Percentiles rank a stretch among this genome's conserved stretches.
These are phyloP conservation scores for Trichopria drosophilae DNA, from an alignment of 2,888 invertebrate genomes.

Conservation along the genomic window DNA sequence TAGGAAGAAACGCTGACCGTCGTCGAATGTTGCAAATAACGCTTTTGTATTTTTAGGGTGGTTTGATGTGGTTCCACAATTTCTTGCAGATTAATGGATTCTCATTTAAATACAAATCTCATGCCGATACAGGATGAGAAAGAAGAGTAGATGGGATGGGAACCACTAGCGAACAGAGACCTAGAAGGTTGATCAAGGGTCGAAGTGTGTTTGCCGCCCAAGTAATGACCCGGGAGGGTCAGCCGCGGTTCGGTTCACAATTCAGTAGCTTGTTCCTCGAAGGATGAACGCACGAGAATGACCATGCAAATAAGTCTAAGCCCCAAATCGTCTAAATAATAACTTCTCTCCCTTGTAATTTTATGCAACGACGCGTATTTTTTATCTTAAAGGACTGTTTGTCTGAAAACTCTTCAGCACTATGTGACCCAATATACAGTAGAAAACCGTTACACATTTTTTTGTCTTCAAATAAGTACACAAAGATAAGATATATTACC, in stretches of 20 bases:
- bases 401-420: too few species aligned
- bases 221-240: conserved; percentile 57
- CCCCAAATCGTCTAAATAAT: conserved; percentile 28
- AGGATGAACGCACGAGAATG: conserved; percentile 51
- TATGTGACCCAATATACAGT: too few species aligned
- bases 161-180: conserved; percentile 6
- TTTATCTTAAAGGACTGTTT: too few species aligned
- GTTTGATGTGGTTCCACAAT: too few species aligned
- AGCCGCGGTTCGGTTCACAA: conserved; percentile 33
- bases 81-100: conserved; percentile 55
- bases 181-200: conserved; percentile 48
- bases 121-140: conserved; percentile 51
- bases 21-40: conserved; percentile 39
- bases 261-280: conserved; percentile 28
- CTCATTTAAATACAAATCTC: conserved; percentile 60
- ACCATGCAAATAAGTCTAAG: conserved; percentile 55
- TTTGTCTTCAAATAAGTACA: too few species aligned
- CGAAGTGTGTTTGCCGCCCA: conserved; percentile 58
- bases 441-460: too few species aligned
- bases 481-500: too few species aligned
- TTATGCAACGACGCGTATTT: conserved; percentile 28
- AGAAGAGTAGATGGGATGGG: conserved; percentile 19
- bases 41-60: too few species aligned
- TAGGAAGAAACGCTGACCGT: conserved; percentile 51
- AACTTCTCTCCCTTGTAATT: conserved; percentile 20